Evolutionary conservation across 2,113 vertebrate species (phyloP).

Genomic region (Fregetta grallaria): DNA sequence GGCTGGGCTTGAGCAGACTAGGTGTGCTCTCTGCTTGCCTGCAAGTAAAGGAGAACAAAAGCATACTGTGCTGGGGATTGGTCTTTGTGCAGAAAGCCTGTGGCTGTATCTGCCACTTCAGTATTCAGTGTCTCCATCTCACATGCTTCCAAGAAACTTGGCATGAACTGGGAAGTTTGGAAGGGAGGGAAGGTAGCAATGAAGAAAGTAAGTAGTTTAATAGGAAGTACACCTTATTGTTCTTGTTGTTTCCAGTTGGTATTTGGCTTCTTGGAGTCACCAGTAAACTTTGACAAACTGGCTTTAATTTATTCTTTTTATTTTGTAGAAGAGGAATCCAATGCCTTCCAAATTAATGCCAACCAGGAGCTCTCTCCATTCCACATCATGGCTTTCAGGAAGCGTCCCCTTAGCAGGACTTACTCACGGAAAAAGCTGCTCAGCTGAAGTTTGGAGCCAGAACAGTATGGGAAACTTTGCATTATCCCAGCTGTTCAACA

Average conservation of each 20-base stretch:
- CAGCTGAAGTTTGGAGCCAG: constrained; percentile 32
- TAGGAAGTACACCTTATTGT: not conserved
- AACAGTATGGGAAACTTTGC: not conserved
- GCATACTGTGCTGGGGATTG: not conserved
- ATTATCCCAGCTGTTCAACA: not conserved
- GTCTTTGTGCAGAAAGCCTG: not conserved
- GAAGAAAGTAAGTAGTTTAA: not conserved
- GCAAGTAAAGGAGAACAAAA: not conserved
- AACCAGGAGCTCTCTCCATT: constrained; percentile 76
- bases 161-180: not conserved
- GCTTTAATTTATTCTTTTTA: not conserved
- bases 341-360: not conserved
- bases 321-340: constrained; percentile 45
- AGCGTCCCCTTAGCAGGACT: constrained; percentile 62
- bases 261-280: not conserved
- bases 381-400: constrained; percentile 28
- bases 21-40: not conserved
- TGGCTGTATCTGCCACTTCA: not conserved
- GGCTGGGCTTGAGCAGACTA: not conserved
- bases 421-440: constrained; percentile 89
- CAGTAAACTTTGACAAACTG: not conserved
- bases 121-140: not conserved
- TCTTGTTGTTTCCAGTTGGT: not conserved
- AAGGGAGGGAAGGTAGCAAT: not conserved
- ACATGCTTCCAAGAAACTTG: not conserved